phyloP scores from a whole-genome alignment of 2,113 vertebrate species.

The Ciconia maguari region DNA sequence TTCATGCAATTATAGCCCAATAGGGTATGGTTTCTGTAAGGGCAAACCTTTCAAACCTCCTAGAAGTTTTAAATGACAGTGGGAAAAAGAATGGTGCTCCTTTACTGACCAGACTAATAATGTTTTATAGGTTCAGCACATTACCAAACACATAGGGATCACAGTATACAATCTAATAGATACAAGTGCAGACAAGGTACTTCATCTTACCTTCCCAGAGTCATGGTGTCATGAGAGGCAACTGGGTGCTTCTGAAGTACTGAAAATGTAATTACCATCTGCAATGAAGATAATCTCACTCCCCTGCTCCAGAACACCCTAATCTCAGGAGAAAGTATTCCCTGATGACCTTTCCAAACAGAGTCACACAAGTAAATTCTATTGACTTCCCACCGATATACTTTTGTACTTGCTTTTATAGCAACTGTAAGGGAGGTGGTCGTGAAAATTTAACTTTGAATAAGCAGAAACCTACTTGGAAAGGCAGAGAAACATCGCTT shows the following conservation, averaged over 20 bases:
- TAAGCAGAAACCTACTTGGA: neutral
- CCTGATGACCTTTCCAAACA: neutral
- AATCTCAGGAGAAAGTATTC: neutral
- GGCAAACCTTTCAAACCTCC: neutral
- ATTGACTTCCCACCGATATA: neutral
- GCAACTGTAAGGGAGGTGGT: neutral
- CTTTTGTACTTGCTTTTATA: neutral
- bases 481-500: neutral
- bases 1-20: conserved; percentile 18
- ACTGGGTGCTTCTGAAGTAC: neutral
- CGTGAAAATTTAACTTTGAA: conserved; percentile 17
- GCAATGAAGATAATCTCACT: neutral
- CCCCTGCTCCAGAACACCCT: neutral
- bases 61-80: conserved; percentile 14
- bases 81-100: neutral
- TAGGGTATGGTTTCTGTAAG: neutral
- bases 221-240: neutral
- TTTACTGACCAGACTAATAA: neutral
- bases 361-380: neutral
- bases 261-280: conserved; percentile 19
- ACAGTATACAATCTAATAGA: neutral
- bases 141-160: neutral
- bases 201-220: neutral
- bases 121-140: neutral
- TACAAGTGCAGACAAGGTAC: neutral